Evolutionary conservation across 2,888 invertebrate genomes (phyloP).

Genomic region (Papilio elwesi): DNA sequence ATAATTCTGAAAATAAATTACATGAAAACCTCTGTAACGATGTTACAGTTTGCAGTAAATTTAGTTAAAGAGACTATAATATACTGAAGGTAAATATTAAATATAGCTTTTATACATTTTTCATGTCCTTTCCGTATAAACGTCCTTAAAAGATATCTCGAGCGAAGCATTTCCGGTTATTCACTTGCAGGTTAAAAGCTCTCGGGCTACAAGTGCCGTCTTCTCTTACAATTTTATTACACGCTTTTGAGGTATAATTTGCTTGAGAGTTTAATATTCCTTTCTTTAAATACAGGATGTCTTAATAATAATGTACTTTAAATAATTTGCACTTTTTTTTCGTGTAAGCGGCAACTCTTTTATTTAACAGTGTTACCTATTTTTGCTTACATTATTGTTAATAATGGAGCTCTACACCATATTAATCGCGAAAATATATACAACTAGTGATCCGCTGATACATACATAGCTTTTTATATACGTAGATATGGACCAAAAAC

Average conservation of each 20-base stretch:
- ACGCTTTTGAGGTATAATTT: neutral
- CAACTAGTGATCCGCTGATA: too few species aligned
- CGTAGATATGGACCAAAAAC: too few species aligned
- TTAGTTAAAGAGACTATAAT: too few species aligned
- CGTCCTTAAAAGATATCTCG: slow-evolving; percentile 10
- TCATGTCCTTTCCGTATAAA: neutral
- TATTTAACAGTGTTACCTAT: too few species aligned
- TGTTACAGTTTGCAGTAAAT: too few species aligned
- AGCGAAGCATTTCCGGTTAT: slow-evolving; percentile 14
- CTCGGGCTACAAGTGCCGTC: slow-evolving; percentile 55
- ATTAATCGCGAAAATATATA: too few species aligned
- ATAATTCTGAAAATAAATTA: too few species aligned
- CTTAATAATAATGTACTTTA: neutral
- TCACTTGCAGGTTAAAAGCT: slow-evolving; percentile 20
- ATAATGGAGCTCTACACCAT: too few species aligned
- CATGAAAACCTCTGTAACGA: too few species aligned
- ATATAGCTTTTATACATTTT: neutral
- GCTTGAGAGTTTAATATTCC: neutral
- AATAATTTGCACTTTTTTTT: neutral
- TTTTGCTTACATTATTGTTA: too few species aligned
- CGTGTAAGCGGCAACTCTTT: too few species aligned
- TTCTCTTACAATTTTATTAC: slow-evolving; percentile 79
- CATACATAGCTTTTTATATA: too few species aligned
- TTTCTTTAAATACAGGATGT: neutral
- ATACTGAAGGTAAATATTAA: neutral